These are phyloP conservation scores for Dorcus parallelipipedus DNA, from an alignment of 2,888 invertebrate genomes.

Conservation along the genomic window DNA sequence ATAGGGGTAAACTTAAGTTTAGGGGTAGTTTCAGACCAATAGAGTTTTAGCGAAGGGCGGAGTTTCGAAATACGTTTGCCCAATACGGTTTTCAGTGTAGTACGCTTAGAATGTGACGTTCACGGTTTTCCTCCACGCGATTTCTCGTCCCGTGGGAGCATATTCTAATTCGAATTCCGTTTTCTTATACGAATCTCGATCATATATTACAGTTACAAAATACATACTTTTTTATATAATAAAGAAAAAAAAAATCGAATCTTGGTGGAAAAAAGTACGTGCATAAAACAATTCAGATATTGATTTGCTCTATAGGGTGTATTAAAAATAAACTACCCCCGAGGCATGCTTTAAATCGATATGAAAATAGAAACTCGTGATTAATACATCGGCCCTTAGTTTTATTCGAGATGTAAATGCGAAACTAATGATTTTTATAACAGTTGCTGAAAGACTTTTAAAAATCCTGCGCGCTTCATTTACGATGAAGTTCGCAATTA, in stretches of 20 bases:
- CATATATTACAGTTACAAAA: no score
- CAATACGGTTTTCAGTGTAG: conserved; percentile 53
- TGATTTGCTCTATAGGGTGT: no score
- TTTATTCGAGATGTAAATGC: conserved; percentile 1
- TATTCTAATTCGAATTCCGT: conserved; percentile 31
- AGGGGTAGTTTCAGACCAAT: conserved; percentile 49
- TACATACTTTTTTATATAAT: no score
- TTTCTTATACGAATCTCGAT: conserved; percentile 19
- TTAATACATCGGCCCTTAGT: no score
- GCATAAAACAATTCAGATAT: no score
- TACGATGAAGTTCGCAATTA: conserved; percentile 30
- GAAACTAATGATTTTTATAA: conserved; percentile 24
- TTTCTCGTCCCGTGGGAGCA: conserved; percentile 23
- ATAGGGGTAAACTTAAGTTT: conserved; percentile 49
- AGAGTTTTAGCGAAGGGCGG: conserved; percentile 44
- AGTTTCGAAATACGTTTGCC: conserved; percentile 48
- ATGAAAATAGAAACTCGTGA: no score
- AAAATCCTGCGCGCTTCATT: conserved; percentile 30
- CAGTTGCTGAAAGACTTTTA: conserved; percentile 30
- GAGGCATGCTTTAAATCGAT: no score
- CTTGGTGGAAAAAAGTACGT: no score
- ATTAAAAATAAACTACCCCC: no score
- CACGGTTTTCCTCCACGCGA: conserved; percentile 11
- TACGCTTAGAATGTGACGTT: conserved; percentile 34
- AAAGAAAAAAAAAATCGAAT: no score